Evolutionary conservation across 2,113 vertebrate species (phyloP), one percentile per base, ranked within the genome.

Genomic region (Crotalus viridis): DNA sequence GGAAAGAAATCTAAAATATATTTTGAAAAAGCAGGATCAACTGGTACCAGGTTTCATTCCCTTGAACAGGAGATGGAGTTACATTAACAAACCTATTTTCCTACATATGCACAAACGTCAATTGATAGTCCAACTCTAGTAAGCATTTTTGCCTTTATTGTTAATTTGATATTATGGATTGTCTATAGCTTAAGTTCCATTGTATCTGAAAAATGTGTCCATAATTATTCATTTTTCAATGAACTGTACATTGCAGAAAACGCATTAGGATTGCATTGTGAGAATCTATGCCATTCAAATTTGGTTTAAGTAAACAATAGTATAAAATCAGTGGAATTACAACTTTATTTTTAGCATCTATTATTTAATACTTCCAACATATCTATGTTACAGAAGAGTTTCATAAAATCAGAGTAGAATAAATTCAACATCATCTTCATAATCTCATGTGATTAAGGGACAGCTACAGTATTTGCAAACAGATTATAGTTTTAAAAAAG

Each of bases 391-490:
- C 15, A 48, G 9, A 59, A 90, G 13, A 43, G 33, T 74, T 90
- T 51, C 15, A 22, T 51, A 81, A 81, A 57, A 94, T 8, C 74
- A n/a, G 92, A 56, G 4, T 94, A 91, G 85, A 94, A 94, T 95
- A 94, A 95, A 96, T 94, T 92, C 96, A 94, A 93, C 95, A n/a
- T 95, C 94, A 33, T 87, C 10, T 15, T 57, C 28, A 43, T 59
- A 87, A 69, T 88, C 21, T 19, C 15, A 10, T 54, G 21, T 87
- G 22, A 54, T 87, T 69, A 88, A 26, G 51, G 33, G 21, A 69
- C 19, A 88, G 3, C 48, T 59, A 51, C 48, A 10, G 48, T 51
- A 55, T 54, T 54, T 17, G 26, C 8, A 94, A 91, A 92, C 90
- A 6, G 10, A 69, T 15, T 90, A 91, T 26, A 61, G 10, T 69